Evolutionary conservation across 2,113 vertebrate species (phyloP), one percentile per base, ranked within the genome.

Genomic region (Mus musculus): DNA sequence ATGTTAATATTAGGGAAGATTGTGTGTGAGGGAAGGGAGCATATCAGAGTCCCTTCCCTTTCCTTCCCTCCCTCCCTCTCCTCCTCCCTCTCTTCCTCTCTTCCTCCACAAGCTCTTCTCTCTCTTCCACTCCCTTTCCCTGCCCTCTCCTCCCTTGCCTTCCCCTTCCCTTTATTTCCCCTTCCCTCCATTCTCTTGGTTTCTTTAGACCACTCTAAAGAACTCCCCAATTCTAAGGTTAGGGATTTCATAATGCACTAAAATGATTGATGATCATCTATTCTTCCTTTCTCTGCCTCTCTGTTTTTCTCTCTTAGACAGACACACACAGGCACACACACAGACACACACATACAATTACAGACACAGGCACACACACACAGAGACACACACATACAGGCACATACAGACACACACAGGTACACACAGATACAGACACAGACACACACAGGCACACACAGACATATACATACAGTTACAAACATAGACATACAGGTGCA

Each of bases 201-300:
- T 95, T 77, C 69, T 39, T 94, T 59, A 80, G 22, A 78, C 20
- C 36, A 56, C 52, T 80, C 5, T 46, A 88, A 93, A 65, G 39
- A 92, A 72, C 59, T 30, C 4, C 20, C 7, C 49, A 16, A 89
- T 61, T 80, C 28, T 86, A 42, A 56, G 69, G n/a, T 56, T 59
- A 84, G 42, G 26, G 49, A 42, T 85, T 96, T 95, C 67, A 71
- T 80, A 78, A 88, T 71, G 56, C 33, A 42, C 42, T 73, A 72
- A 95, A 85, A 90, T 71, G 87, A 96, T 56, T 69, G 17, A 77
- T 80, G 46, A 81, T 89, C 69, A 77, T 67, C 42, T 69, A 63
- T 52, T 30, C 42, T 49, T 13, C 26, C 9, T 63, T n/a, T 89
- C 72, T 65, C 26, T 67, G 61, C 65, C 33, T 59, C 7, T 69